Base-by-base conservation (phyloP, 2,888 invertebrate genomes). In the Cordilura impudica region DNA sequence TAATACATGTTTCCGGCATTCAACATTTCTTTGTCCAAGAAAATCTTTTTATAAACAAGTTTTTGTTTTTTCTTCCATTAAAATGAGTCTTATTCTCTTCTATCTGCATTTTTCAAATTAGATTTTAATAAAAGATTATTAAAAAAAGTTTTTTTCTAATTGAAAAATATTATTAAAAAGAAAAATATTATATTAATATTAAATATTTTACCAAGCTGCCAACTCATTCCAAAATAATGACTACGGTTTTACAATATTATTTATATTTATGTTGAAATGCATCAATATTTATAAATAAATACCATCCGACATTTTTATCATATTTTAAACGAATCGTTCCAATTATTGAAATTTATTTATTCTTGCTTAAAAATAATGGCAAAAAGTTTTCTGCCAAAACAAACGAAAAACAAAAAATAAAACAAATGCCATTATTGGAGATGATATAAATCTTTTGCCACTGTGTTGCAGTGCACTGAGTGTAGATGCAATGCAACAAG, bases 331-430 rank as follows among this genome's bases (percentile, higher is more conserved):
- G 75, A 75, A 79, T 79, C 75, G 79, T 79, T 79, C 79, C 79
- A 79, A 79, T 79, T 79, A 79, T 79, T 79, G 79, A 79, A 79
- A 79, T 79, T 79, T 79, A 79, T 75, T 79, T 79, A 75, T 79
- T 63, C 71, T 67, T 56, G 23, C 79, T 53, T 72, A 53, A 49
- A 79, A 79, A 75, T 79, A 79, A 79, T 79, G 79, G 72, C 75
- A 79, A 79, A 72, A 72, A 56, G 56, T 66, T 56, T 61, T 31
- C 61, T 78, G 60, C 60, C 39, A 51, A 71, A 67, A 54, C 18
- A 31, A 23, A 58, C 31, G 3, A 26, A 65, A n/a, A n/a, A 31
- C 16, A 31, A n/a, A 60, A 12, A 23, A 35, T 4, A 23, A 51
- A 51, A 69, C 61, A 70, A 69, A 79, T 79, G 79, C 79, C 79